These are phyloP conservation scores for Sandelia bainsii DNA, from an alignment of 2,797 vertebrate species.

Conservation along the genomic window DNA sequence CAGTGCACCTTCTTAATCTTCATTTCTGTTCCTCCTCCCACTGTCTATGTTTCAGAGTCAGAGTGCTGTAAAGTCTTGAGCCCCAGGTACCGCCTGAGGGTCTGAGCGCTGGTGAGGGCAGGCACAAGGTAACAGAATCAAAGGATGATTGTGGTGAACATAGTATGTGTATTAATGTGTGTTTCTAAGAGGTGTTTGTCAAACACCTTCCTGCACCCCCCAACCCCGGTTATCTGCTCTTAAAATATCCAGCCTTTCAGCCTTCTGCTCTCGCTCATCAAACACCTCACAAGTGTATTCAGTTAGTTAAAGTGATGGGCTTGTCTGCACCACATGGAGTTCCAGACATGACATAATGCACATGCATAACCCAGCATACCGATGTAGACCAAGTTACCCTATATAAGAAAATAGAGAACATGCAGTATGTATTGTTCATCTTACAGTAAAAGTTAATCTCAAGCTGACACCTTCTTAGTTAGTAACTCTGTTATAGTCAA, in stretches of 20 bases:
- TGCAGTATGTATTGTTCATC: not conserved
- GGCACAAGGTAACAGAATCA: constrained; percentile 52
- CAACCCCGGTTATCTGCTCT: constrained; percentile 4
- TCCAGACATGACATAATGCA: constrained; percentile 18
- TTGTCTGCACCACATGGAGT: constrained; percentile 16
- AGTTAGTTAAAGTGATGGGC: constrained; percentile 32
- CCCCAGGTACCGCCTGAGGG: constrained; percentile 71
- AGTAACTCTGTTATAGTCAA: not conserved
- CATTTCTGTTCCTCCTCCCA: constrained; percentile 38
- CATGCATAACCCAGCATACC: constrained; percentile 19
- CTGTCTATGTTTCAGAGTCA: constrained; percentile 53
- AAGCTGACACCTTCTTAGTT: not conserved
- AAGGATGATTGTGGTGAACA: constrained; percentile 59
- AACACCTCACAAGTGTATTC: constrained; percentile 29
- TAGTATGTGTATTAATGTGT: constrained; percentile 49
- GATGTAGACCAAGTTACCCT: constrained; percentile 22
- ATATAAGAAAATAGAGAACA: not conserved
- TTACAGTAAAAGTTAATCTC: not conserved
- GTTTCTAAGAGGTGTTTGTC: constrained; percentile 34
- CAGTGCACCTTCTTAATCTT: constrained; percentile 49
- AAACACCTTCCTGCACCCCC: constrained; percentile 19
- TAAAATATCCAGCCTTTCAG: constrained; percentile 23
- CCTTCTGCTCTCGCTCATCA: constrained; percentile 31
- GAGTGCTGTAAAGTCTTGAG: constrained; percentile 66
- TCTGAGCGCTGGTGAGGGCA: constrained; percentile 52